Evolutionary conservation across 2,113 vertebrate genomes (phyloP), one percentile per base, ranked within the genome.

Genomic region (Microtus richardsoni): DNA sequence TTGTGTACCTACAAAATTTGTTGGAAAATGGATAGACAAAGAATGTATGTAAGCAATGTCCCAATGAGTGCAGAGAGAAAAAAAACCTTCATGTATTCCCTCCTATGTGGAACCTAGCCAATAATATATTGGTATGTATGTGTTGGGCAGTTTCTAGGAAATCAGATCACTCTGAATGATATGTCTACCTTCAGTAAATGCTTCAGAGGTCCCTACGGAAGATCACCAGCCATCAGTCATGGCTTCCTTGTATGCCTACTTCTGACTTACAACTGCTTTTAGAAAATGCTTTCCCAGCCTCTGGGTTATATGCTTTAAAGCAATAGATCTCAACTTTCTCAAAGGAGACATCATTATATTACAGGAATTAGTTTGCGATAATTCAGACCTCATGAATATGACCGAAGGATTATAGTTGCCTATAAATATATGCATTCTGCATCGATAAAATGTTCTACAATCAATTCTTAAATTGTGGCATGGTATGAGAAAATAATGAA

Each of bases 291-390:
- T 80, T 36, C 26, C 22, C 49, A 16, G 21, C 7, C 22, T 47
- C 33, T 74, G 14, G 7, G 8, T 68, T 74, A 89, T 4, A n/a
- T 7, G 11, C 12, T 87, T 85, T 80, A 49, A 41, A 21, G 13
- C 28, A 92, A 82, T 47, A 1, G 16, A 44, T 58, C 30, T 30
- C 73, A 90, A 80, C 7, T 41, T 41, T 68, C 62, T 86, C 64
- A 74, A 74, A 64, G 11, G 22, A 47, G 91, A 49, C 2, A 66
- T 9, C 54, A 89, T 2, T 26, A 91, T 54, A 70, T 84, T 44
- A 79, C 22, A 95, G 58, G 60, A 91, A 93, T 75, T 93, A 64
- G 12, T 93, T 94, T 83, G 3, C 74, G 86, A 95, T 74, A 39
- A 41, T 64, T 82, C 12, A 82, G 73, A 21, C 7, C 44, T 88